Percentiles rank a stretch among this genome's conserved stretches.
These are phyloP conservation scores for Laticauda laticaudata DNA, from an alignment of 2,113 vertebrate genomes.

Conservation along the genomic window DNA sequence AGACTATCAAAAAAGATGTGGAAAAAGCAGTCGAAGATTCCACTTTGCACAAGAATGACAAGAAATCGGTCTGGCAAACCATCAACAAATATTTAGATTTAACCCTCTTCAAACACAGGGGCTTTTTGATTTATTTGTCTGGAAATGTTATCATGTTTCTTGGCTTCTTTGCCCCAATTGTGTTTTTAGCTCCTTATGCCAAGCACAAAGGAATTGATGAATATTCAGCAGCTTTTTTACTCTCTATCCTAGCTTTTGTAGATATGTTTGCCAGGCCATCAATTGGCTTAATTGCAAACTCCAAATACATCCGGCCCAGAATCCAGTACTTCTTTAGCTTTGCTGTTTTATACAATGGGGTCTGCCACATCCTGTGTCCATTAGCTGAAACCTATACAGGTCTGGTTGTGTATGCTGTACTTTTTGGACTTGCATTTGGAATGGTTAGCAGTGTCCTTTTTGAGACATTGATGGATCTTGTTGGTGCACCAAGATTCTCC, in stretches of 20 bases:
- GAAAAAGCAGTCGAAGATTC: conserved; percentile 51
- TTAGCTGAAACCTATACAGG: conserved; percentile 81
- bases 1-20: conserved; percentile 70
- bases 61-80: conserved; percentile 69
- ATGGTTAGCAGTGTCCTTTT: conserved; percentile 96
- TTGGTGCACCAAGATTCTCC: conserved; percentile 90
- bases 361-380: conserved; percentile 90
- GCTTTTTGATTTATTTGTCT: conserved; percentile 94
- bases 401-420: conserved; percentile 86
- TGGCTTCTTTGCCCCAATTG: conserved; percentile 93
- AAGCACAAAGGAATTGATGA: conserved; percentile 92
- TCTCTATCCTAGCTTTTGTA: conserved; percentile 92
- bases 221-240: conserved; percentile 89
- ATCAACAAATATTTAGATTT: conserved; percentile 91
- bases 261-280: conserved; percentile 94
- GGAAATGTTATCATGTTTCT: conserved; percentile 97
- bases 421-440: conserved; percentile 96
- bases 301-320: conserved; percentile 81
- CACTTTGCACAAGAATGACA: conserved; percentile 56
- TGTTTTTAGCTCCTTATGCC: conserved; percentile 92
- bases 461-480: conserved; percentile 94
- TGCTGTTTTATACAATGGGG: conserved; percentile 87
- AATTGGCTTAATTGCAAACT: conserved; percentile 90
- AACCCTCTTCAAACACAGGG: conserved; percentile 91
- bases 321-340: conserved; percentile 97